Base-by-base conservation (phyloP, 2,113 vertebrate species). In the Campylomormyrus numenius region DNA sequence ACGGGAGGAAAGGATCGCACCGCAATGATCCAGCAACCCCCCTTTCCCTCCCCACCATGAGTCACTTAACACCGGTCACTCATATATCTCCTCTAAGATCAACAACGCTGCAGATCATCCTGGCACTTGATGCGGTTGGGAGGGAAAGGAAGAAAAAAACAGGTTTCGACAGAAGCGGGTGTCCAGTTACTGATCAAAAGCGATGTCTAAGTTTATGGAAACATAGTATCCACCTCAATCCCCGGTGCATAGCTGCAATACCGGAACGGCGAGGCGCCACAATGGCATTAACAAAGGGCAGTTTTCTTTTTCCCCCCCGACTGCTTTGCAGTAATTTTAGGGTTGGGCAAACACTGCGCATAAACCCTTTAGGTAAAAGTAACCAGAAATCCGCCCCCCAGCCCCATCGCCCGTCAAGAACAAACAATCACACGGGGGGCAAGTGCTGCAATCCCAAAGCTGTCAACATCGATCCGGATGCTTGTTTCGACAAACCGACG, bases 51-150 rank as follows among this genome's bases (percentile, higher is more conserved):
- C 11, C 31, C 70, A 39, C 70, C 31, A 42, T 42, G 74, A 80
- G 85, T n/a, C 83, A 52, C 85, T 87, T 87, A 31, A 35, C 48
- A 87, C 85, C 83, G 83, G 19, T 85, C 83, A 48, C 42, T 85
- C 83, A 48, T 46, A 46, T 8, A 85, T 46, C 45, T 48, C 45
- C 83, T 17, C 39, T 45, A 39, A 19, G 17, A 83, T 83, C 77
- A 42, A 83, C 77, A 83, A 83, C 31, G 35, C 39, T 45, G 31
- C 42, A 83, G 39, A 83, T 19, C 15, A 45, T 19, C 42, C 77
- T 45, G 31, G 77, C 39, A 83, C 77, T 21, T 83, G 8, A 42
- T 10, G 35, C 17, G 19, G 83, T 4, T 17, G 35, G 17, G 35
- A 27, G 13, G 13, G 35, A 7, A 80, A 19, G 35, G 35, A 19